Base-by-base conservation (phyloP, 2,888 invertebrate species). In the Eremobia ochroleuca region DNA sequence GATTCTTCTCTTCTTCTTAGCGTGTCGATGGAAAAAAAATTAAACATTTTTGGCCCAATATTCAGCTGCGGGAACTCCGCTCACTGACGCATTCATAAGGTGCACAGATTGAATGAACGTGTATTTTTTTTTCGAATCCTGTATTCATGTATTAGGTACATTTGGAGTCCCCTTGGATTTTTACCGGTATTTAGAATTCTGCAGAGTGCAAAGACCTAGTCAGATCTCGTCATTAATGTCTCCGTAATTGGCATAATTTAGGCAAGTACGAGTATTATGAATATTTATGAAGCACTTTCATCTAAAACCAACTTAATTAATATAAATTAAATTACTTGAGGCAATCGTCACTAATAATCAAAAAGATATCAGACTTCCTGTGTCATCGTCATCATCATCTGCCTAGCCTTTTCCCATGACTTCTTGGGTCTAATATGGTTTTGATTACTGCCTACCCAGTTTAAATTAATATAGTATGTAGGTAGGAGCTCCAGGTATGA, bases 241-340 rank as follows among this genome's bases (percentile, higher is more conserved):
- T 69, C 15, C 4, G 46, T 40, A 49, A 52, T 52, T 49, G 31
- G 21, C 28, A 58, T 58, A 58, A 18, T 21, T 43, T 11, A 3
- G 15, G n/a, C n/a, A n/a, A n/a, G n/a, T n/a, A n/a, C n/a, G n/a
- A n/a, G 1, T 46, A n/a, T 1, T 21, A 66, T 59, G 40, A 77
- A 77, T 77, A 76, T 76, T 55, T 25, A 77, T 77, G 3, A 59
- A 66, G 21, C 40, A 37, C 13, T 31, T 46, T 76, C 8, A 46
- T 77, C 25, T n/a, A n/a, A 43, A 46, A 64, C 43, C 43, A 4
- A 43, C 43, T 43, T 13, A 31, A 66, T 4, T 58, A 58, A 34
- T 25, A 18, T 31, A 64, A 5, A n/a, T 76, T 18, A 34, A 37
- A 34, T 64, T 37, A 64, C 76, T 37, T 43, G 15, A 34, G 28